These are phyloP conservation scores for Trichonephila clavata DNA, from an alignment of 1,140 invertebrate genomes.

Conservation along the genomic window DNA sequence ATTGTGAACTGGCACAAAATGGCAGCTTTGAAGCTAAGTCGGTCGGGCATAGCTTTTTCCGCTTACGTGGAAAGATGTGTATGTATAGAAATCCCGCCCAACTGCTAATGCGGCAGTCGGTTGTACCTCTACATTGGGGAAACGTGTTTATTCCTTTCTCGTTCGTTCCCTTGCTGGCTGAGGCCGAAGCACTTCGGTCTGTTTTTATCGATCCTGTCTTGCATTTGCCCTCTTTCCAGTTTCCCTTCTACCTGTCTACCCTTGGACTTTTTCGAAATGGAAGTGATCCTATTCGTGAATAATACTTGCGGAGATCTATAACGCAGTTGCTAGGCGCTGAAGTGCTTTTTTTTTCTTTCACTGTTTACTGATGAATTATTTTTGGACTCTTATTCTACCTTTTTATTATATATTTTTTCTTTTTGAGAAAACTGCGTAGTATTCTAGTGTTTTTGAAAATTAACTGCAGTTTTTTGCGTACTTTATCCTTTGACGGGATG, in stretches of 20 bases:
- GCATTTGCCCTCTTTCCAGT: background rate
- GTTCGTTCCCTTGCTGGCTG: slow-evolving; percentile 6
- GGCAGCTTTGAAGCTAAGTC: slow-evolving; percentile 38
- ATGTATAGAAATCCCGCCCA: slow-evolving; percentile 71
- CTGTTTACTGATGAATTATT: slow-evolving; percentile 38
- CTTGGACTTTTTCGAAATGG: slow-evolving; percentile 19
- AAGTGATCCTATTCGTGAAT: slow-evolving; percentile 36
- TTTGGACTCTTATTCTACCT: slow-evolving; percentile 9
- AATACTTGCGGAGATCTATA: slow-evolving; percentile 2
- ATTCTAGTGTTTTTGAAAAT: background rate
- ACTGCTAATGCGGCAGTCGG: slow-evolving; percentile 41
- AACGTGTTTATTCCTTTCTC: slow-evolving; percentile 58
- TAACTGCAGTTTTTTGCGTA: too few relatives aligned
- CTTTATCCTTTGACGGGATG: too few relatives aligned
- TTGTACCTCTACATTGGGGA: slow-evolving; percentile 56
- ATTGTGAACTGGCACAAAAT: slow-evolving; percentile 55
- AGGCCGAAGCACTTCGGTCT: slow-evolving; percentile 38
- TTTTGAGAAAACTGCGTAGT: slow-evolving; percentile 5
- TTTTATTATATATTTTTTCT: slow-evolving; percentile 7
- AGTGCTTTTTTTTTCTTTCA: background rate
- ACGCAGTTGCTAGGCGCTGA: slow-evolving; percentile 52
- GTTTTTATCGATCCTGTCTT: slow-evolving; percentile 52
- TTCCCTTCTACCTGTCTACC: slow-evolving; percentile 18
- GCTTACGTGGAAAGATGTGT: slow-evolving; percentile 56
- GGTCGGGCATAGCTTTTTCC: slow-evolving; percentile 58